These are phyloP conservation scores for Neogale vison DNA, from an alignment of 2,113 vertebrate genomes.

Conservation along the genomic window DNA sequence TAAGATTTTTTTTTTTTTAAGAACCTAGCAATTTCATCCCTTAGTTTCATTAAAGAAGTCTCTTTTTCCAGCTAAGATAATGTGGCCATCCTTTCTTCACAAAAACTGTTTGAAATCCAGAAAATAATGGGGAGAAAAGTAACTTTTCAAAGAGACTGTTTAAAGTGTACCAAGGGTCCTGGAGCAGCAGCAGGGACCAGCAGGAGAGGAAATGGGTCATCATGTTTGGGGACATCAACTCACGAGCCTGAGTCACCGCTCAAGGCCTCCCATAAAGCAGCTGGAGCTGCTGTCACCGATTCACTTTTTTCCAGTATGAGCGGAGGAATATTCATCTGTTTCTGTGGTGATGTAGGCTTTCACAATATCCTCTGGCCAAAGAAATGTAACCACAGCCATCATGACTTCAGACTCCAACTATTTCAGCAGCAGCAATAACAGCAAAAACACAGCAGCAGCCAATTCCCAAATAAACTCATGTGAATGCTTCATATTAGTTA, in stretches of 20 bases:
- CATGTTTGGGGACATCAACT: neutral
- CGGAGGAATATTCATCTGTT: neutral
- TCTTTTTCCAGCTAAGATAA: neutral
- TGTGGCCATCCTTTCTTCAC: neutral
- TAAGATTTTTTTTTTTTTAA: neutral
- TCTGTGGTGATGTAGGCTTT: neutral
- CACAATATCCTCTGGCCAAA: conserved; percentile 55
- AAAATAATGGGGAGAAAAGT: neutral
- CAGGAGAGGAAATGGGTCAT: conserved; percentile 6
- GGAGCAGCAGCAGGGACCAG: rapidly evolving
- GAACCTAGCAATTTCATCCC: neutral
- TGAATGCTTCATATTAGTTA: conserved; percentile 57
- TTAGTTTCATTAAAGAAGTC: neutral
- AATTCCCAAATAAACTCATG: conserved; percentile 65
- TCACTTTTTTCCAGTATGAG: conserved; percentile 54
- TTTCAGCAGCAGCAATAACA: conserved; percentile 33
- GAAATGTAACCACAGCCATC: conserved; percentile 46
- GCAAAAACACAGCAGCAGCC: conserved; percentile 45
- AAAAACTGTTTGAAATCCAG: neutral
- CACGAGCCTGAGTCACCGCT: neutral
- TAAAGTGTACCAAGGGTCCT: neutral
- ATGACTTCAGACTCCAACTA: conserved; percentile 34
- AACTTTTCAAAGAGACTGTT: neutral
- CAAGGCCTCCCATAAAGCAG: conserved; percentile 25
- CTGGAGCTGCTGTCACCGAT: neutral